These are phyloP conservation scores for Dolomedes plantarius DNA, from an alignment of 2,888 invertebrate genomes.

Conservation along the genomic window DNA sequence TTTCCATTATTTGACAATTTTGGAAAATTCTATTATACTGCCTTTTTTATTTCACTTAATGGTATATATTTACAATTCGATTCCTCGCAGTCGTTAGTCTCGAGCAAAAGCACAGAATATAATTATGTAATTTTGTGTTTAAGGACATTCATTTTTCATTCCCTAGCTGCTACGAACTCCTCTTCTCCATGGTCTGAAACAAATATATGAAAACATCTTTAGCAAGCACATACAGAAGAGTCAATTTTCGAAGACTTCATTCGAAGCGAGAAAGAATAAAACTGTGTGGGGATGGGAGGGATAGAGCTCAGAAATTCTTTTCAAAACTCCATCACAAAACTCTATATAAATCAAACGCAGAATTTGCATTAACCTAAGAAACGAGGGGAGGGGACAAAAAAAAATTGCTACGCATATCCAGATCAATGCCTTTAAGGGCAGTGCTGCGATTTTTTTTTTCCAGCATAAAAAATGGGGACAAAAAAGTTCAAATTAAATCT, in stretches of 20 bases:
- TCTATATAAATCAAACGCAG: conserved; percentile 51
- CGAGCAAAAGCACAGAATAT: background rate
- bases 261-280: background rate
- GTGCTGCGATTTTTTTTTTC: conserved; percentile 25
- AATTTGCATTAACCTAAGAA: conserved; percentile 33
- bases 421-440: conserved; percentile 48
- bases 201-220: conserved; percentile 25
- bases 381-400: background rate
- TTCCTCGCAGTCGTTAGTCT: too few relatives aligned
- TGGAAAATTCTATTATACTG: background rate
- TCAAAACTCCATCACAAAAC: conserved; percentile 43
- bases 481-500: conserved; percentile 49
- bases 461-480: background rate
- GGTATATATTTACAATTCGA: too few relatives aligned
- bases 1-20: too few relatives aligned
- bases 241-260: conserved; percentile 37
- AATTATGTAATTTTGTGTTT: background rate
- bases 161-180: background rate
- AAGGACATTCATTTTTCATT: background rate
- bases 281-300: background rate
- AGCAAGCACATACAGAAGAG: background rate
- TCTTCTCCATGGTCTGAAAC: background rate
- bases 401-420: conserved; percentile 28
- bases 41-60: too few relatives aligned
- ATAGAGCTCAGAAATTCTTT: conserved; percentile 14